phyloP scores from a whole-genome alignment of 2,797 vertebrate genomes.

The Vipera latastei region DNA sequence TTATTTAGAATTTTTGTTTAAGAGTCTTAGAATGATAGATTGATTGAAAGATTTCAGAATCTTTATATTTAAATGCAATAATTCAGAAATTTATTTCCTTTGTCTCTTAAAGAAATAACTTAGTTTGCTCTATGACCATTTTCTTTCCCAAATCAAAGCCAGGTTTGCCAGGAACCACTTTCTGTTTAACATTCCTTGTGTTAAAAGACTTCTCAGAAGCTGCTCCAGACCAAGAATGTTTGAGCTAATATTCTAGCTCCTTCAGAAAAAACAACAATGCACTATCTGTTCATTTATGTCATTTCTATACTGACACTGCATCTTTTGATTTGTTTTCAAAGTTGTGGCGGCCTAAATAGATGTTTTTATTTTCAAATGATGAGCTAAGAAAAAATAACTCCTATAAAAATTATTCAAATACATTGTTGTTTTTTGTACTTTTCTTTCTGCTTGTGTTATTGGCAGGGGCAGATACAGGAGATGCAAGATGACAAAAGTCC shows the following conservation, averaged over 20 bases:
- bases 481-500: background rate
- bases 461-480: background rate
- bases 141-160: background rate
- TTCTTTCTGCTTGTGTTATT: background rate
- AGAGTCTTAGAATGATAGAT: background rate
- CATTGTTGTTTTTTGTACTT: background rate
- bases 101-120: background rate
- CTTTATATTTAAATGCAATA: background rate
- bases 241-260: background rate
- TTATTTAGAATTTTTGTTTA: background rate
- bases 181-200: background rate
- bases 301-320: background rate
- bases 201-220: background rate
- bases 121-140: background rate
- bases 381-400: background rate
- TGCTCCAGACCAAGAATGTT: background rate
- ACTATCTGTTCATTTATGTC: background rate
- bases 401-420: background rate
- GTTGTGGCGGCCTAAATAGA: too few species aligned
- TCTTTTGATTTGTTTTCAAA: background rate
- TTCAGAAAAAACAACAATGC: background rate
- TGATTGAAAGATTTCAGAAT: background rate
- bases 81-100: background rate
- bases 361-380: background rate
- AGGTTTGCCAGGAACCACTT: background rate